A percentile compares a stretch with the other conserved stretches of the same genome.
Conservation (phyloP, 2,888 invertebrate genomes). For the Tyria jacobaeae region DNA sequence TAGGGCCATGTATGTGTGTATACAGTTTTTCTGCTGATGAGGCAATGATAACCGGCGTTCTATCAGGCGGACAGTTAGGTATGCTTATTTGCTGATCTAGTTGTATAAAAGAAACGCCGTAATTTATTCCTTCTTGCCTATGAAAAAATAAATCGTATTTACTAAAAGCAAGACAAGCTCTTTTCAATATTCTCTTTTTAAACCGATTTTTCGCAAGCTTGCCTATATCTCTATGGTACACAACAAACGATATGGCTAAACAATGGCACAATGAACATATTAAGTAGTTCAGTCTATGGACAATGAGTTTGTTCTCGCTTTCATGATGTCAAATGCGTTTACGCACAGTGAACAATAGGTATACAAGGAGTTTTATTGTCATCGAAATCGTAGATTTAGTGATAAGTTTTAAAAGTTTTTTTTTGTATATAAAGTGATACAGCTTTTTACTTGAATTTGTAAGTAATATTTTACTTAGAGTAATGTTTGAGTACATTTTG, state of each 20-base stretch:
- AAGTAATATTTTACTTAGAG: not conserved
- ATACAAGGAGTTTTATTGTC: constrained; percentile 4
- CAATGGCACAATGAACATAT: constrained; percentile 25
- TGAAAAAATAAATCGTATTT: not conserved
- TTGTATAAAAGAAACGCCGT: not conserved
- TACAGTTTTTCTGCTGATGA: too few relatives aligned
- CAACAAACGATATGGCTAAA: constrained; percentile 34
- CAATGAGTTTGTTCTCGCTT: constrained; percentile 8
- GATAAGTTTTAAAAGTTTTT: constrained; percentile 12
- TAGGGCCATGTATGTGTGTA: too few relatives aligned
- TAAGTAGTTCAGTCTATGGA: constrained; percentile 7
- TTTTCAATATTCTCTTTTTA: constrained; percentile 25
- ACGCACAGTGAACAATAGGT: not conserved
- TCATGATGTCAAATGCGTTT: not conserved
- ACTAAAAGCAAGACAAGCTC: constrained; percentile 1
- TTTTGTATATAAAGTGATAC: constrained; percentile 12
- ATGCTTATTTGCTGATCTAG: too few relatives aligned
- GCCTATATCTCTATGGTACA: constrained; percentile 37
- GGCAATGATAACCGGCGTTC: too few relatives aligned
- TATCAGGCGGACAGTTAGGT: too few relatives aligned
- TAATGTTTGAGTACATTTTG: not conserved
- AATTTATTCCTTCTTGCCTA: not conserved
- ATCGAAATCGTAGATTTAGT: not conserved
- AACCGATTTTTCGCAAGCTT: constrained; percentile 44
- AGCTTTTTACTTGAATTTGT: constrained; percentile 1